Base-by-base conservation (phyloP, 2,113 vertebrate genomes). In the Macrotis lagotis region DNA sequence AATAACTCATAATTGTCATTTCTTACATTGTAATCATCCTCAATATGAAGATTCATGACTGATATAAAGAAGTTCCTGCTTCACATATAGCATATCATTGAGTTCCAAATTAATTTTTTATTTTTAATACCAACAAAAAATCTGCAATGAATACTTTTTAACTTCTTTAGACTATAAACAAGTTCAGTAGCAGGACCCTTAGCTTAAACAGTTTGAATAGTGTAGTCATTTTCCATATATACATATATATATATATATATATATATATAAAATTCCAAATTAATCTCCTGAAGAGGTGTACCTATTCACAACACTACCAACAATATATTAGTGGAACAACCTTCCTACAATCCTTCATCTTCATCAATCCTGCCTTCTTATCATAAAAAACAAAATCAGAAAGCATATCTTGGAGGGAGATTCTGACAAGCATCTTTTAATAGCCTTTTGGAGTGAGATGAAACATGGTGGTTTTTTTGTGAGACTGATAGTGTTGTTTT, bases 391-490 rank as follows among this genome's bases (percentile, higher is more conserved):
- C 91, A 25, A 37, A 12, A 25, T 25, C 16, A 89, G 88, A 93
- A 91, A 66, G 59, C 31, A 37, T 66, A 37, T 66, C 66, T 8
- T 2, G 0, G 66, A 83, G 6, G 50, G 89, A 44, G 92, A 95
- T 94, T 19, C 94, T 92, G n/a, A 89, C 88, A 66, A 49, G 26
- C 10, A 16, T 53, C 48, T 50, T 0, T 37, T 26, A 95, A 44
- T 47, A 95, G 44, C 48, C 53, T 53, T 51, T 31, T 50, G 51
- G 10, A 37, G 26, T 92, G n/a, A 91, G 50, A n/a, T 0, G 95
- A 91, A 47, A 91, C 48, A 31, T 94, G 93, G 55, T 16, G 91
- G 88, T 47, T 94, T 89, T 89, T 89, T 25, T 25, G 37, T 55
- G 44, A 92, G 53, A 48, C 37, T 51, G 25, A 47, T 88, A 89